Conservation (phyloP, 2,113 vertebrate genomes). For the Pyrgilauda ruficollis region DNA sequence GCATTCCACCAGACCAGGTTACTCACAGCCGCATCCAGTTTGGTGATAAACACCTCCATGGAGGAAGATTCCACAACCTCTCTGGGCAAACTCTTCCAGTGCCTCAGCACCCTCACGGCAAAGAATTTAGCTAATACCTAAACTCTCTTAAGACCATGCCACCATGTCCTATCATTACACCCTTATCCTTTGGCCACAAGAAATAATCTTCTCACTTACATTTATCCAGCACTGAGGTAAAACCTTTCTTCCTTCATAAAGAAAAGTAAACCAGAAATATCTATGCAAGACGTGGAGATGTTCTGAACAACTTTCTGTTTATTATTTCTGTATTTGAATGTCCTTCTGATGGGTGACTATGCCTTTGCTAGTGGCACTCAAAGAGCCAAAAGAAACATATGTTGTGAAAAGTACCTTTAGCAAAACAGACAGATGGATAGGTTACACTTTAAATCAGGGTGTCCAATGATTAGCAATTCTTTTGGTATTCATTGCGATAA, state of each 20-base stretch:
- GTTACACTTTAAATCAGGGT: slow-evolving; percentile 41
- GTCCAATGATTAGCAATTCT: slow-evolving; percentile 49
- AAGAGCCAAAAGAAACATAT: slow-evolving; percentile 50
- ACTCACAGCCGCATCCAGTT: neutral
- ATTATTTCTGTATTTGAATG: neutral
- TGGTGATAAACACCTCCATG: neutral
- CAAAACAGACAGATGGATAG: slow-evolving; percentile 61
- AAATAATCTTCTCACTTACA: neutral
- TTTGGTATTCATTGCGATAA: slow-evolving; percentile 29
- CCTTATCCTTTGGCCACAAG: neutral
- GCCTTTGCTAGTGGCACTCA: neutral
- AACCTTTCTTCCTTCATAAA: neutral
- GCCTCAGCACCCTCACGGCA: neutral
- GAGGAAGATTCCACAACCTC: neutral
- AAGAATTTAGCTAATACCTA: neutral
- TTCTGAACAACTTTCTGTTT: neutral
- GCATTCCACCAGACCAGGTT: neutral
- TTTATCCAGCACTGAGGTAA: neutral
- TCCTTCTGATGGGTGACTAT: neutral
- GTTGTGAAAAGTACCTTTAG: slow-evolving; percentile 38
- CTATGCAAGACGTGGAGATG: neutral
- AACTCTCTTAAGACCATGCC: neutral
- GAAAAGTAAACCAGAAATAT: neutral
- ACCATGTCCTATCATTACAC: neutral
- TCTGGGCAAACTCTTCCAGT: neutral